A percentile compares a stretch with the other conserved stretches of the same genome.
phyloP scores from a whole-genome alignment of 2,113 vertebrate species.

The Poicephalus meyeri region DNA sequence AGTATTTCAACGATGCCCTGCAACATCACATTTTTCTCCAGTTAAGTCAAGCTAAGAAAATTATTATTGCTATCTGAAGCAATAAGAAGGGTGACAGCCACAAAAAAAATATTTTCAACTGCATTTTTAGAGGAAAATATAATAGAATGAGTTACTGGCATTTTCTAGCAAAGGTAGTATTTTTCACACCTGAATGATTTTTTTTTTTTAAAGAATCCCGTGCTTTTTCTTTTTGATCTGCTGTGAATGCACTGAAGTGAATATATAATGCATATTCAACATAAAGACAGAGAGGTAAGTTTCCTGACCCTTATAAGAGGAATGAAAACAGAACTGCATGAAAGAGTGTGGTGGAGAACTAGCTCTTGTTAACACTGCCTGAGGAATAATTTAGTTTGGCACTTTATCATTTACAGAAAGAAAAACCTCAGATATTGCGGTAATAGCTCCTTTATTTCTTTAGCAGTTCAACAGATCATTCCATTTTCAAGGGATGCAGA shows the following conservation, averaged over 20 bases:
- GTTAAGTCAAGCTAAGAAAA: not conserved
- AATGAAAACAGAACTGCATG: not conserved
- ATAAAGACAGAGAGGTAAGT: not conserved
- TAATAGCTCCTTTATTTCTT: not conserved
- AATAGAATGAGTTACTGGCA: not conserved
- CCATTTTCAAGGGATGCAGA: not conserved
- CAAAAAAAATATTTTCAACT: not conserved
- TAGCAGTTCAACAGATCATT: not conserved
- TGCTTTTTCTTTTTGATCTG: not conserved
- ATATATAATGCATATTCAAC: not conserved
- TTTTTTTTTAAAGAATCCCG: not conserved
- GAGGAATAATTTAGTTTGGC: not conserved
- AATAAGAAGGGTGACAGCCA: not conserved
- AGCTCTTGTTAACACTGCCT: not conserved
- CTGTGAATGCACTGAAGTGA: not conserved
- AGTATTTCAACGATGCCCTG: not conserved
- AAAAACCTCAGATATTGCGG: not conserved
- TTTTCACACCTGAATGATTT: not conserved
- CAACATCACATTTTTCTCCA: not conserved
- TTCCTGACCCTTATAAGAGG: not conserved
- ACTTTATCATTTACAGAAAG: not conserved
- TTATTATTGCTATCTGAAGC: not conserved
- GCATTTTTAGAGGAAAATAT: not conserved
- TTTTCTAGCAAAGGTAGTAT: not conserved
- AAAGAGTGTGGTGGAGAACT: not conserved